These are phyloP conservation scores for Metalampra italica DNA, from an alignment of 2,888 invertebrate genomes.

Conservation along the genomic window DNA sequence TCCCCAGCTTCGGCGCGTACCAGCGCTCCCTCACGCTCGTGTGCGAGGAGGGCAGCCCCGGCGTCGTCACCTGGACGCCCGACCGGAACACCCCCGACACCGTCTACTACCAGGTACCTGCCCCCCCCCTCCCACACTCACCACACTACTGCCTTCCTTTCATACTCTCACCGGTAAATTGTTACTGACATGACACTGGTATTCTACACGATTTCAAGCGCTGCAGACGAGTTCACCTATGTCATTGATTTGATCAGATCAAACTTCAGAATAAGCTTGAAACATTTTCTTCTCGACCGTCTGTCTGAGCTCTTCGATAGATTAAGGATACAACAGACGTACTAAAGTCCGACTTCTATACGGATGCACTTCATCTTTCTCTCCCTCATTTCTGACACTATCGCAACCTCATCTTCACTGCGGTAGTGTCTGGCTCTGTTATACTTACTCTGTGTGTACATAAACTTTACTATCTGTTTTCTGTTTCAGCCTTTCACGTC, in stretches of 20 bases:
- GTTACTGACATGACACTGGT: too few species aligned
- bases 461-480: conserved; percentile 69
- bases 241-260: too few species aligned
- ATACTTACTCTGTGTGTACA: conserved; percentile 46
- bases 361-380: too few species aligned
- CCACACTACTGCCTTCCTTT: conserved; percentile 6
- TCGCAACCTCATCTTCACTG: conserved; percentile 13
- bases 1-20: conserved; percentile 92
- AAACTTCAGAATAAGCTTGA: too few species aligned
- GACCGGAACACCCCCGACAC: conserved; percentile 92
- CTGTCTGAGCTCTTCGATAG: too few species aligned
- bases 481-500: conserved; percentile 76
- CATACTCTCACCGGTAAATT: neutral
- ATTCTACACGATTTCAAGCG: too few species aligned
- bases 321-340: too few species aligned
- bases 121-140: conserved; percentile 4
- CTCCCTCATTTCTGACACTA: neutral
- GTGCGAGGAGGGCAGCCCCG: conserved; percentile 91
- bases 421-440: neutral
- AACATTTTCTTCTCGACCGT: too few species aligned
- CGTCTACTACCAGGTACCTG: conserved; percentile 91
- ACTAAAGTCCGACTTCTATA: too few species aligned
- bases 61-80: conserved; percentile 92
- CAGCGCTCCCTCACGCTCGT: conserved; percentile 89
- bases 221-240: too few species aligned